Conservation (phyloP, 2,888 invertebrate genomes). For the Amiota minor region DNA sequence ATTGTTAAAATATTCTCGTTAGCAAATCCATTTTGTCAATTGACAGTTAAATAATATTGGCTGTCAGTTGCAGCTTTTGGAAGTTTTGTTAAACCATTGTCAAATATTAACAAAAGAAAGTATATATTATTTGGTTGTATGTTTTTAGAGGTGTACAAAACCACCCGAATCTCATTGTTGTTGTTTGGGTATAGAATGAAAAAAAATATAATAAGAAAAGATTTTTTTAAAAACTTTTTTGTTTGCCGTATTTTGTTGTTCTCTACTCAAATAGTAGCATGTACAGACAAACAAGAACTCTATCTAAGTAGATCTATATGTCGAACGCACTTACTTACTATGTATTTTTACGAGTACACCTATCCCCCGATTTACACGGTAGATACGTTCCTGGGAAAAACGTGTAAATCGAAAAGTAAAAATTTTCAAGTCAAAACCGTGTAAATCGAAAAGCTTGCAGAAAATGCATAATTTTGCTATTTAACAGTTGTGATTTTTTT, state of each 20-base stretch:
- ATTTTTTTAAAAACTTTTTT: neutral
- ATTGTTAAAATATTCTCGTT: slow-evolving; percentile 45
- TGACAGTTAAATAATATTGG: slow-evolving; percentile 73
- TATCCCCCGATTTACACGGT: too few relatives aligned
- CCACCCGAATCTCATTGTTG: neutral
- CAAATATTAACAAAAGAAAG: slow-evolving; percentile 24
- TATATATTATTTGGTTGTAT: slow-evolving; percentile 8
- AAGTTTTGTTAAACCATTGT: slow-evolving; percentile 44
- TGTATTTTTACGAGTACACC: too few relatives aligned
- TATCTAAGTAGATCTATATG: too few relatives aligned
- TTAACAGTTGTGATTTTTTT: too few relatives aligned
- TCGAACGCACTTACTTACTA: too few relatives aligned
- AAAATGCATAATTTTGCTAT: too few relatives aligned
- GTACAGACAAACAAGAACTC: neutral
- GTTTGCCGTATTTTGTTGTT: too few relatives aligned
- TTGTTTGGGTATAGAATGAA: neutral
- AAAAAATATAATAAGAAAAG: neutral
- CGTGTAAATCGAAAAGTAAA: too few relatives aligned
- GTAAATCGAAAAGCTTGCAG: too few relatives aligned
- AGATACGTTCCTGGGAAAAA: too few relatives aligned
- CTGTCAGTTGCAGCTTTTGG: slow-evolving; percentile 72
- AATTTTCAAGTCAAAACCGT: too few relatives aligned
- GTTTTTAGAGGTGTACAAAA: neutral
- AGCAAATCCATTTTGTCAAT: slow-evolving; percentile 72
- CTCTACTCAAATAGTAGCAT: too few relatives aligned